Evolutionary conservation across 2,797 vertebrate species (phyloP).

Genomic region (Picus viridis): DNA sequence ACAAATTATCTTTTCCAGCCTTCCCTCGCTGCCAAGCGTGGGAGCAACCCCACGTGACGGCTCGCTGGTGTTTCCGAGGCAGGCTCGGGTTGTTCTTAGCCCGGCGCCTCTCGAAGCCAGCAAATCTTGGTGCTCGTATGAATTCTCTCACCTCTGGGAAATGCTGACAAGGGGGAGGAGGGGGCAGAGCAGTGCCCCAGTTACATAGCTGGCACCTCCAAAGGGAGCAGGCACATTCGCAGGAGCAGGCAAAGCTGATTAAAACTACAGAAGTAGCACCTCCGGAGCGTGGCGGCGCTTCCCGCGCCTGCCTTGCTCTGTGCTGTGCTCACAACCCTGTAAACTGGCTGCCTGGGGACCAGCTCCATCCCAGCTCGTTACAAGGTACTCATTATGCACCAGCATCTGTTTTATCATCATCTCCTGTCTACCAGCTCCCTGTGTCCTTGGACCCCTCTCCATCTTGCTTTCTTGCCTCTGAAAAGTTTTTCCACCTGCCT

Average conservation of each 20-base stretch:
- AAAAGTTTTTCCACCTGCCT: too few species aligned
- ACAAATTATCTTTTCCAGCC: constrained; percentile 33
- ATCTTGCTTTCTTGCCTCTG: neutral
- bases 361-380: neutral
- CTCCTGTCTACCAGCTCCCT: neutral
- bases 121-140: neutral
- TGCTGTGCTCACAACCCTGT: accelerated
- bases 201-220: neutral
- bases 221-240: neutral
- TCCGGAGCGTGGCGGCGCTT: accelerated
- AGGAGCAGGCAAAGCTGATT: neutral
- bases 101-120: neutral
- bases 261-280: neutral
- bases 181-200: neutral
- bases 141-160: constrained; percentile 15
- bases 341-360: neutral
- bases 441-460: neutral
- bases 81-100: constrained; percentile 17
- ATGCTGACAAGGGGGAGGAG: neutral
- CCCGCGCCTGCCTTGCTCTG: accelerated
- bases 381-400: neutral
- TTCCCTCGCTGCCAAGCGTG: constrained; percentile 43
- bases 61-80: neutral
- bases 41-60: constrained; percentile 37
- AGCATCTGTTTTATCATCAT: neutral